phyloP scores from a whole-genome alignment of 2,113 vertebrate species.

The Panthera uncia region DNA sequence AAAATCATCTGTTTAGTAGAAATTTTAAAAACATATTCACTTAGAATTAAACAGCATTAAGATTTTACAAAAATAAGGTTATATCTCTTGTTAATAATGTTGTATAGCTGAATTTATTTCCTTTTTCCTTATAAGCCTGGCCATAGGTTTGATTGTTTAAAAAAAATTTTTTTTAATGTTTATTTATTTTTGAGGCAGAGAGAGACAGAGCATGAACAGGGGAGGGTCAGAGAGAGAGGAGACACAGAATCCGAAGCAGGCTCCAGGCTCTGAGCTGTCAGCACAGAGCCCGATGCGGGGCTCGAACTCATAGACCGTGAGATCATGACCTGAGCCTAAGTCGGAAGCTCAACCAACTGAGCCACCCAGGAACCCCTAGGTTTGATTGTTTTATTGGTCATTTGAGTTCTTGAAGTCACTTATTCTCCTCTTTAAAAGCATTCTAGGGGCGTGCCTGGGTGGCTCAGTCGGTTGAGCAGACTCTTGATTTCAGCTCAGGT shows the following conservation, averaged over 20 bases:
- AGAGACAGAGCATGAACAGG: too few species aligned
- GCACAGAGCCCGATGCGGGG: too few species aligned
- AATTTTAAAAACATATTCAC: not conserved
- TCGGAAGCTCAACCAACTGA: too few species aligned
- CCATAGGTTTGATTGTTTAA: not conserved
- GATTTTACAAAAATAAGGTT: not conserved
- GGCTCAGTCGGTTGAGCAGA: too few species aligned
- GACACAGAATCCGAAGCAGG: too few species aligned
- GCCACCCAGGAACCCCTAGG: not conserved
- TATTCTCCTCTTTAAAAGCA: not conserved
- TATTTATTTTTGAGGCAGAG: too few species aligned
- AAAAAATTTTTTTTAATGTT: too few species aligned
- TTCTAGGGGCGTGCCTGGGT: not conserved
- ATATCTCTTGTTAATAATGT: not conserved
- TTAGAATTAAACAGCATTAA: slow-evolving; percentile 3
- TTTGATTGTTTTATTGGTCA: not conserved
- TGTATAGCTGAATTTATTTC: not conserved
- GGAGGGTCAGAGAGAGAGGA: too few species aligned
- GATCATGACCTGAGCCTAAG: too few species aligned
- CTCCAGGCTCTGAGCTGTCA: too few species aligned
- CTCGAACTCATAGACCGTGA: too few species aligned
- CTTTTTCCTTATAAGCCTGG: not conserved
- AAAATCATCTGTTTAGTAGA: not conserved
- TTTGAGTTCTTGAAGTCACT: slow-evolving; percentile 18
- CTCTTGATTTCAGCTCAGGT: too few species aligned